phyloP scores from a whole-genome alignment of 2,888 invertebrate genomes.

The Frankliniella intonsa region DNA sequence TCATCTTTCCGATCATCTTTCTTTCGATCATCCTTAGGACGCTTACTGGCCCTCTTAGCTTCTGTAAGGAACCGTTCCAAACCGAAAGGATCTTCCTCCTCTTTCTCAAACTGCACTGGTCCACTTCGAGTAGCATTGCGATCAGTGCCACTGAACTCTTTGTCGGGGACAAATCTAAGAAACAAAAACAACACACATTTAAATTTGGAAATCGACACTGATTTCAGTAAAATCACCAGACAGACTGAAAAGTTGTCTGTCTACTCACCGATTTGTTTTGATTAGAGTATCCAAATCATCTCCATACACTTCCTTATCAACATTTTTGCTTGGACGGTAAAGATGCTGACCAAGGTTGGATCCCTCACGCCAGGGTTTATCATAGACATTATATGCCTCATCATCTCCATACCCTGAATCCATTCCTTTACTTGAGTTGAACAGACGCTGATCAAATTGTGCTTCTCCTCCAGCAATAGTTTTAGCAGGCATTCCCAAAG shows the following conservation, averaged over 20 bases:
- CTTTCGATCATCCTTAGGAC: slow-evolving; percentile 53
- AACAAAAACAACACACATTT: background rate
- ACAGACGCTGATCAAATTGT: slow-evolving; percentile 91
- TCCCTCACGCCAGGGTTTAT: slow-evolving; percentile 94
- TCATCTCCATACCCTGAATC: slow-evolving; percentile 95
- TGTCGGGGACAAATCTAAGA: slow-evolving; percentile 90
- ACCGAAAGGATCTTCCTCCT: slow-evolving; percentile 88
- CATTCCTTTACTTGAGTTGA: slow-evolving; percentile 90
- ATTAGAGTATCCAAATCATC: slow-evolving; percentile 85
- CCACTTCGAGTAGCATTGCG: slow-evolving; percentile 69
- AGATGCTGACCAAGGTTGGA: slow-evolving; percentile 82
- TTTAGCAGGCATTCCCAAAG: slow-evolving; percentile 89
- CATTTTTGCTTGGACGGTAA: slow-evolving; percentile 79
- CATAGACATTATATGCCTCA: slow-evolving; percentile 96
- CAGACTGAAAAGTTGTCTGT: background rate
- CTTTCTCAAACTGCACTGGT: slow-evolving; percentile 88
- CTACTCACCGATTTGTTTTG: slow-evolving; percentile 68
- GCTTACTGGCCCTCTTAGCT: slow-evolving; percentile 79
- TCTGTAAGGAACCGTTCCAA: slow-evolving; percentile 96
- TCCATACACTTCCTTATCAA: slow-evolving; percentile 86
- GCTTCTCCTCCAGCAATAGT: slow-evolving; percentile 66
- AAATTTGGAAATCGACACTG: background rate
- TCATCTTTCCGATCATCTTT: slow-evolving; percentile 40
- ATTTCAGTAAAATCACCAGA: background rate
- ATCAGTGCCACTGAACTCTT: slow-evolving; percentile 92